Evolutionary conservation across 1,140 invertebrate genomes (phyloP).

Genomic region (Calephelis nemesis): DNA sequence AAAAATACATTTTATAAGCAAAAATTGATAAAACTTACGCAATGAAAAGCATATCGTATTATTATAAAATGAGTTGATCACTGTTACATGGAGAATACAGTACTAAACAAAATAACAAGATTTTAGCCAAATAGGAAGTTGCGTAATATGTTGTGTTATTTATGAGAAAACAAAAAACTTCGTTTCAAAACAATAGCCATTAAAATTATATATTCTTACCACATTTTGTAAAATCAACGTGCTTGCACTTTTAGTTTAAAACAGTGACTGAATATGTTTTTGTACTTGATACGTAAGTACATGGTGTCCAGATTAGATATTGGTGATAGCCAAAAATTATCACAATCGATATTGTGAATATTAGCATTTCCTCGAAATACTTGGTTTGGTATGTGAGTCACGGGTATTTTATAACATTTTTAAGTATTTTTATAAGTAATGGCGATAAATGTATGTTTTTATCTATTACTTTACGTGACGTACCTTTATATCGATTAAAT

Average conservation of each 20-base stretch:
- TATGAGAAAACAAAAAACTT: background rate
- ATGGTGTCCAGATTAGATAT: conserved; percentile 4
- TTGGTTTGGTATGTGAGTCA: background rate
- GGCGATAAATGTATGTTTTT: background rate
- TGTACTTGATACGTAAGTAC: background rate
- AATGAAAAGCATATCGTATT: background rate
- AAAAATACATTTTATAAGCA: no score
- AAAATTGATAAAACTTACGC: background rate
- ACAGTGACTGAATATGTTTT: conserved; percentile 2
- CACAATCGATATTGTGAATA: background rate
- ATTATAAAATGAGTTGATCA: background rate
- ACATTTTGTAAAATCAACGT: conserved; percentile 9
- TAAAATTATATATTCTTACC: background rate
- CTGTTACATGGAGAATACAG: no score
- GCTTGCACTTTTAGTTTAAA: conserved; percentile 11
- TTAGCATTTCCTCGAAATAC: background rate
- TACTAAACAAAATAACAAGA: no score
- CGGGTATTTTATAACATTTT: background rate
- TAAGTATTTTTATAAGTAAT: background rate
- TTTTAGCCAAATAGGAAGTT: no score
- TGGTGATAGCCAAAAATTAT: conserved; percentile 5
- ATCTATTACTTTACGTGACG: background rate
- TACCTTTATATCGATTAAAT: no score
- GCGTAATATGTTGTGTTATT: no score
- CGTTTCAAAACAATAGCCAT: conserved; percentile 2